Percentiles rank a stretch among this genome's conserved stretches.
Conservation (phyloP, 92 coral and sea anemone genomes). For the Meandrina meandrites region DNA sequence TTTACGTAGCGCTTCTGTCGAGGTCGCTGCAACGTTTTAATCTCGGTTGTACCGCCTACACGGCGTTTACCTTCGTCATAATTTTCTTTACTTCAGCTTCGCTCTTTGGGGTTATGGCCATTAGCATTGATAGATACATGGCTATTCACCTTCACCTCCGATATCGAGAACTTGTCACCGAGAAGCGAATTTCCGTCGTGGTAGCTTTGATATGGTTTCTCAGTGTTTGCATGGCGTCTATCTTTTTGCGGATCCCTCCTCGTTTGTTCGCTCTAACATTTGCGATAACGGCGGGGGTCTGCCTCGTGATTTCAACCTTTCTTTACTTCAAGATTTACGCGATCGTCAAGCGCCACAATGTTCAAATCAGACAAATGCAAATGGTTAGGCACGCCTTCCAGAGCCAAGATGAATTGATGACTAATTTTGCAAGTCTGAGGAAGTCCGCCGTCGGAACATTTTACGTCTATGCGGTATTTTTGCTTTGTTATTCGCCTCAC, state of each 20-base stretch:
- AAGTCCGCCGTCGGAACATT: constrained; percentile 25
- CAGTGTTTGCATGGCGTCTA: background rate
- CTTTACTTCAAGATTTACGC: constrained; percentile 32
- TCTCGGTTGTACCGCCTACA: background rate
- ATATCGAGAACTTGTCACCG: constrained; percentile 24
- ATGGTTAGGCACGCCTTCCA: background rate
- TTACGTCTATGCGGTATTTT: constrained; percentile 23
- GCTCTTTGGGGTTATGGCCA: constrained; percentile 28
- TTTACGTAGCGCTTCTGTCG: constrained; percentile 10
- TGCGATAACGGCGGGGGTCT: background rate
- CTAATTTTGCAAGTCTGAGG: constrained; percentile 4
- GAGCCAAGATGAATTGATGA: background rate
- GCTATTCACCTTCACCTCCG: constrained; percentile 33
- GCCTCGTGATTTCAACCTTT: constrained; percentile 15
- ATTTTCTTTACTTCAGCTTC: constrained; percentile 25
- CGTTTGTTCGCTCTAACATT: constrained; percentile 9
- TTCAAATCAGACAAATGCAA: background rate
- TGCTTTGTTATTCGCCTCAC: constrained; percentile 25
- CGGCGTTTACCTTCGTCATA: constrained; percentile 9
- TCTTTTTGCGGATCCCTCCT: constrained; percentile 10
- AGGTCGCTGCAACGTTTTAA: background rate
- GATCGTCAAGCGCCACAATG: constrained; percentile 18
- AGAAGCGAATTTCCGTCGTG: constrained; percentile 5
- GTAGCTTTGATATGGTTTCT: constrained; percentile 18
- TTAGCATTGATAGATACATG: constrained; percentile 22